Conservation (phyloP, 2,888 invertebrate species). For the Galerucella nymphaeae region DNA sequence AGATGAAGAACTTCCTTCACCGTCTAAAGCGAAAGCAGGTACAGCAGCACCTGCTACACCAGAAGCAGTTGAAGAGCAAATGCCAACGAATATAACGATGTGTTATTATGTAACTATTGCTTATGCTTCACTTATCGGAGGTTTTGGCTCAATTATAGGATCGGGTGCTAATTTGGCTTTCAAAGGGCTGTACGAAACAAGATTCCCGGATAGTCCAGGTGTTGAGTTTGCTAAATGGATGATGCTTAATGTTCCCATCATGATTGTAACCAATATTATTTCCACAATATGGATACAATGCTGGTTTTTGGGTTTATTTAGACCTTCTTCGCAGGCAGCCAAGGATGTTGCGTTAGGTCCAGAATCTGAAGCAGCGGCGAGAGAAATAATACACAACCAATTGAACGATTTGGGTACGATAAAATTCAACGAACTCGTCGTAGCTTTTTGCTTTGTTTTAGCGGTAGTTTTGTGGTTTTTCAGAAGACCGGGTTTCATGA, state of each 20-base stretch:
- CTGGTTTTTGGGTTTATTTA: slow-evolving; percentile 81
- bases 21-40: neutral
- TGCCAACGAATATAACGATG: slow-evolving; percentile 79
- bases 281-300: slow-evolving; percentile 83
- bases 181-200: slow-evolving; percentile 70
- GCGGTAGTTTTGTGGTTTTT: slow-evolving; percentile 90
- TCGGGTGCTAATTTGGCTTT: slow-evolving; percentile 87
- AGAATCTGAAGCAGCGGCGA: slow-evolving; percentile 73
- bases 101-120: slow-evolving; percentile 84
- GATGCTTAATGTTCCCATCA: slow-evolving; percentile 85
- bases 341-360: slow-evolving; percentile 55
- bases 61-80: slow-evolving; percentile 46
- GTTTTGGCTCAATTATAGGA: slow-evolving; percentile 66
- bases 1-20: neutral
- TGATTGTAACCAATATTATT: slow-evolving; percentile 80
- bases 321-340: slow-evolving; percentile 60
- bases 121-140: slow-evolving; percentile 81
- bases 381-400: slow-evolving; percentile 78
- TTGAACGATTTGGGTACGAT: slow-evolving; percentile 83
- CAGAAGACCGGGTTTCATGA: slow-evolving; percentile 86
- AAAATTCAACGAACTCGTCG: slow-evolving; percentile 79
- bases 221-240: slow-evolving; percentile 88
- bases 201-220: slow-evolving; percentile 68
- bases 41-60: neutral
- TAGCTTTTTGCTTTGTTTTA: slow-evolving; percentile 78